phyloP scores from a whole-genome alignment of 2,113 vertebrate species.

The Carassius auratus region DNA sequence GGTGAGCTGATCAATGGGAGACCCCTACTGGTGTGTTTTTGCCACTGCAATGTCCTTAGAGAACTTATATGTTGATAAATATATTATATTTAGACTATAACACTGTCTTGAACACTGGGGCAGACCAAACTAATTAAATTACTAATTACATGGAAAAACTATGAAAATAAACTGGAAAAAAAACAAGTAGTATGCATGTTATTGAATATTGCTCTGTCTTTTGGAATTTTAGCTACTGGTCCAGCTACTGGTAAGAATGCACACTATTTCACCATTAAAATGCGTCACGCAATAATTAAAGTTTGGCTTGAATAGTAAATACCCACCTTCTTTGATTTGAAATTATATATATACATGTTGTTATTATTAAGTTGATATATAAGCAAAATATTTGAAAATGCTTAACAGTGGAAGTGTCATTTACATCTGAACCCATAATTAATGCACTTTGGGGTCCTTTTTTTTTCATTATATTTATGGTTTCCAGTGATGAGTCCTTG shows the following conservation, averaged over 20 bases:
- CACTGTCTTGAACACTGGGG: not conserved
- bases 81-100: not conserved
- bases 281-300: too few species aligned
- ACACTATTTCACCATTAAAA: too few species aligned
- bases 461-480: not conserved
- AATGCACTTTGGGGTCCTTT: not conserved
- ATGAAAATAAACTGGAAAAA: too few species aligned
- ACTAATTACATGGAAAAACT: too few species aligned
- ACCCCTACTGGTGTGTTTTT: slow-evolving; percentile 73
- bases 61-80: not conserved
- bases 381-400: not conserved
- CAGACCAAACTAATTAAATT: not conserved
- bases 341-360: too few species aligned
- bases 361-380: not conserved
- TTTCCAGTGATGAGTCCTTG: not conserved
- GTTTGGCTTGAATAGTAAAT: too few species aligned
- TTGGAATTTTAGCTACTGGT: too few species aligned
- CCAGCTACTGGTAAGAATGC: too few species aligned
- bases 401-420: not conserved
- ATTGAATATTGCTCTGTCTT: too few species aligned
- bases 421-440: not conserved
- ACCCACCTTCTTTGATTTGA: too few species aligned
- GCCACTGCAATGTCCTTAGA: slow-evolving; percentile 58
- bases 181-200: too few species aligned
- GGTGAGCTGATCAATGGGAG: slow-evolving; percentile 67